Conservation (phyloP, 2,797 vertebrate genomes). For the Coregonus suidteri region DNA sequence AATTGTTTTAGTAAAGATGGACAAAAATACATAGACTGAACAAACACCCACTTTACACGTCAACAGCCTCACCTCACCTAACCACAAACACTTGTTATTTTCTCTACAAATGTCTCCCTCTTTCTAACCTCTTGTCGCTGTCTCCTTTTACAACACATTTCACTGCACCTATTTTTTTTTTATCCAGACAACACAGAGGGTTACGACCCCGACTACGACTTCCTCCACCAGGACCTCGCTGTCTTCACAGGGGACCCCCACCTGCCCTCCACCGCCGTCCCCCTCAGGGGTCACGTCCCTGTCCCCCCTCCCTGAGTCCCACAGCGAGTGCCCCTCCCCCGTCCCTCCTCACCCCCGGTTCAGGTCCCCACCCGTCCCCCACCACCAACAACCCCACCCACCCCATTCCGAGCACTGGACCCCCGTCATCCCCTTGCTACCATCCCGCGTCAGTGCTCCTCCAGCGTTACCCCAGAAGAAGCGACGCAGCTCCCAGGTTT, state of each 20-base stretch:
- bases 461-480: slow-evolving; percentile 94
- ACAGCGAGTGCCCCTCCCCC: slow-evolving; percentile 86
- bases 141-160: no score
- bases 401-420: slow-evolving; percentile 59
- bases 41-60: no score
- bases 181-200: slow-evolving; percentile 80
- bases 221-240: slow-evolving; percentile 92
- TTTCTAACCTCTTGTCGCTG: not conserved
- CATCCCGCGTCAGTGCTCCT: slow-evolving; percentile 67
- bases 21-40: no score
- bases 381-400: slow-evolving; percentile 35
- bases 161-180: no score
- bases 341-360: slow-evolving; percentile 81
- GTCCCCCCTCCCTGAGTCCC: slow-evolving; percentile 91
- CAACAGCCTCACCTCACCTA: no score
- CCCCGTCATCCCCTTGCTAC: slow-evolving; percentile 50
- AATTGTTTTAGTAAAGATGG: no score
- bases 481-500: slow-evolving; percentile 85
- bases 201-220: slow-evolving; percentile 97
- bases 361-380: slow-evolving; percentile 63
- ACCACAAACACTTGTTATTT: no score
- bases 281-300: slow-evolving; percentile 75
- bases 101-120: not conserved
- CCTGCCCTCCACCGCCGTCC: slow-evolving; percentile 74
- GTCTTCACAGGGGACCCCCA: slow-evolving; percentile 85